Evolutionary conservation across 2,797 vertebrate genomes (phyloP).

Genomic region (Scolopax bukidnonensis): DNA sequence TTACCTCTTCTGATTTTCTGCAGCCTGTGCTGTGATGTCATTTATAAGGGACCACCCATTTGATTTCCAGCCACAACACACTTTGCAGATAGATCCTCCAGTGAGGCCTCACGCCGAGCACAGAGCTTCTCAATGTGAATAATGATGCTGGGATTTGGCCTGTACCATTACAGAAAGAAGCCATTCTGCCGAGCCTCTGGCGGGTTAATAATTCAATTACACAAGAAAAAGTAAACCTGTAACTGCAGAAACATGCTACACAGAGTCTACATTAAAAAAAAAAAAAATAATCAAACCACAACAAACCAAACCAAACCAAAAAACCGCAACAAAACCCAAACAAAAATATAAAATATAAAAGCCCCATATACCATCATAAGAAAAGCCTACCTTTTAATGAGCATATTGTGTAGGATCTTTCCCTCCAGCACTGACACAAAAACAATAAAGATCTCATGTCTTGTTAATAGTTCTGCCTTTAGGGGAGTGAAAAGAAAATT

Average conservation of each 20-base stretch:
- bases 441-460: slow-evolving; percentile 48
- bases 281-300: not conserved
- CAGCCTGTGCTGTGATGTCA: not conserved
- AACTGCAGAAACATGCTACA: not conserved
- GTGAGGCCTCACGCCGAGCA: not conserved
- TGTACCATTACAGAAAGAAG: not conserved
- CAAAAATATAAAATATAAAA: not conserved
- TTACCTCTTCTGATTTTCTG: not conserved
- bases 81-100: not conserved
- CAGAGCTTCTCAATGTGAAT: not conserved
- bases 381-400: slow-evolving; percentile 30
- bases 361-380: not conserved
- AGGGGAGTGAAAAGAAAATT: slow-evolving; percentile 38
- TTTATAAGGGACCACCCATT: not conserved
- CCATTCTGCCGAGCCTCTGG: not conserved
- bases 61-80: not conserved
- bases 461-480: slow-evolving; percentile 46
- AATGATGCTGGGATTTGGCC: not conserved
- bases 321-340: not conserved
- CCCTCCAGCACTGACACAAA: slow-evolving; percentile 39
- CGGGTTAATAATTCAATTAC: not conserved
- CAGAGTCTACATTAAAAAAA: not conserved
- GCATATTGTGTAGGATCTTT: not conserved
- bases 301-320: not conserved
- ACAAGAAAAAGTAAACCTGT: not conserved